Evolutionary conservation across 2,797 vertebrate species (phyloP).

Genomic region (Graptemys geographica): DNA sequence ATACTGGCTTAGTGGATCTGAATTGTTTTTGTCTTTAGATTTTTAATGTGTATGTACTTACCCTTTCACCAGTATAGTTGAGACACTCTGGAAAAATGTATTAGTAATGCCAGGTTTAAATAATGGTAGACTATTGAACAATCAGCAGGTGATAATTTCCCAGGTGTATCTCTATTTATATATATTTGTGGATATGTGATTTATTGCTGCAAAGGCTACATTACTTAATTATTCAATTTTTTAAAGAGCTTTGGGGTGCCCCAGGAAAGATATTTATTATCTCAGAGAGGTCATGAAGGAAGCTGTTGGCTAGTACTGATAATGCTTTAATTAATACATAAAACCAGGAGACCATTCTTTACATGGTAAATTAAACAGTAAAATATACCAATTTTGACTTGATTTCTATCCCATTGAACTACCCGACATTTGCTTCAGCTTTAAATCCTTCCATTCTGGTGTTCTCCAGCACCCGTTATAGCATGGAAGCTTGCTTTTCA

Average conservation of each 20-base stretch:
- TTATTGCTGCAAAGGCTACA: not conserved
- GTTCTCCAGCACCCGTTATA: constrained; percentile 71
- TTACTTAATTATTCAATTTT: constrained; percentile 52
- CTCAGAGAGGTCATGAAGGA: constrained; percentile 60
- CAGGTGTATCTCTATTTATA: constrained; percentile 5
- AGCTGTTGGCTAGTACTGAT: constrained; percentile 64
- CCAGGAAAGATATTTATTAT: constrained; percentile 54
- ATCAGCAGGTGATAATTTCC: constrained; percentile 31
- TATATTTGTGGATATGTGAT: constrained; percentile 10
- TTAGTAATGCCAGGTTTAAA: constrained; percentile 55
- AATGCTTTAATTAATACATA: constrained; percentile 75
- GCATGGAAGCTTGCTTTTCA: constrained; percentile 82
- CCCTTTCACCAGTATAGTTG: constrained; percentile 28
- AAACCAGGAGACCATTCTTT: constrained; percentile 73
- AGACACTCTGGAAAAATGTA: constrained; percentile 42
- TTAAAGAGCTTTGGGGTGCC: constrained; percentile 43
- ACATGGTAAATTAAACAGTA: constrained; percentile 73
- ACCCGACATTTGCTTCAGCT: constrained; percentile 72
- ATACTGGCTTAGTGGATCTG: not conserved
- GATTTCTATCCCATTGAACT: constrained; percentile 77
- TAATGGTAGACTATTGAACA: constrained; percentile 51
- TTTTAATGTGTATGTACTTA: constrained; percentile 49
- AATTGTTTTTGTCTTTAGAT: constrained; percentile 29
- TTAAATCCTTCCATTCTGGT: constrained; percentile 78
- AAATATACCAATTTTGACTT: constrained; percentile 81